A percentile compares a stretch with the other conserved stretches of the same genome.
These are phyloP conservation scores for Episyrphus balteatus DNA, from an alignment of 1,140 invertebrate species.

Conservation along the genomic window DNA sequence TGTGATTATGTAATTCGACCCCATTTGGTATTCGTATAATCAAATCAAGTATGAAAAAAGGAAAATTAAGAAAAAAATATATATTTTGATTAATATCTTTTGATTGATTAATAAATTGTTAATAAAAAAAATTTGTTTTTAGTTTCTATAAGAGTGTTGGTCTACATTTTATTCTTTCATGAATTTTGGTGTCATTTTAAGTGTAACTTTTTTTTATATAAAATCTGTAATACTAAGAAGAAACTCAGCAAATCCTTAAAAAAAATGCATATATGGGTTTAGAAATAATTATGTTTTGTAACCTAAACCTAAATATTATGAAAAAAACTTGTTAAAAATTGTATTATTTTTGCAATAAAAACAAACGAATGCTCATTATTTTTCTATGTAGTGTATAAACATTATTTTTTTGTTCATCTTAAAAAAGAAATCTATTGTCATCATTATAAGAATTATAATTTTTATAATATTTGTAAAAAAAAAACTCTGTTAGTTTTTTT, in stretches of 20 bases:
- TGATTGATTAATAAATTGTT: slow-evolving; percentile 13
- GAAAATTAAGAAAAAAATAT: slow-evolving; percentile 36
- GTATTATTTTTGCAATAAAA: too few species aligned
- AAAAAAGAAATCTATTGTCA: background rate
- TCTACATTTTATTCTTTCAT: background rate
- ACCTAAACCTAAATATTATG: too few species aligned
- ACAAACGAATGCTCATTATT: too few species aligned
- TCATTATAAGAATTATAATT: background rate
- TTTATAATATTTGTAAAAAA: background rate
- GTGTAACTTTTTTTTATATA: background rate
- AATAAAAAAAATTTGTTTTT: slow-evolving; percentile 10
- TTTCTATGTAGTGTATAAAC: too few species aligned
- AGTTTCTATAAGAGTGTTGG: background rate
- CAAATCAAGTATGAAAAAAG: slow-evolving; percentile 36
- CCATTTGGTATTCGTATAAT: slow-evolving; percentile 32
- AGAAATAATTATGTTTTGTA: too few species aligned
- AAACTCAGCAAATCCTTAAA: too few species aligned
- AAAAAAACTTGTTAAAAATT: too few species aligned
- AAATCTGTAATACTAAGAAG: background rate
- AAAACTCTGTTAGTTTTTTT: slow-evolving; percentile 8
- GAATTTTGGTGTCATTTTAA: background rate
- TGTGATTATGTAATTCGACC: slow-evolving; percentile 29
- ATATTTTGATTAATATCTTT: slow-evolving; percentile 34
- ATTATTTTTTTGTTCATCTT: background rate
- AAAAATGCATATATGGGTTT: too few species aligned